phyloP scores from a whole-genome alignment of 2,797 vertebrate genomes.

The Megaceryle alcyon region DNA sequence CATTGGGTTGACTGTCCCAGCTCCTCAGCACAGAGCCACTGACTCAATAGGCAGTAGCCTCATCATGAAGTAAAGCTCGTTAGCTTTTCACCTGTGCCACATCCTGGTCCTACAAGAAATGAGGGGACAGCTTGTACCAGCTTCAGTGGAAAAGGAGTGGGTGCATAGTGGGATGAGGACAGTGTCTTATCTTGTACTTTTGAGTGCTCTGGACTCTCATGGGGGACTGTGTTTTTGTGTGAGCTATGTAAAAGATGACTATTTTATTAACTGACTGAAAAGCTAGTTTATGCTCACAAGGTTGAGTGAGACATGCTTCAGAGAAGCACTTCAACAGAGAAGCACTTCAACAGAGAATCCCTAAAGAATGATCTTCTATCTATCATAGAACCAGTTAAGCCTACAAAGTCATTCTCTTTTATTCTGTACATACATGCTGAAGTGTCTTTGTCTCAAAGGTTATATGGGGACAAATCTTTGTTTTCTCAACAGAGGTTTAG shows the following conservation, averaged over 20 bases:
- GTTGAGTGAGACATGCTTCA: background rate
- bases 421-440: background rate
- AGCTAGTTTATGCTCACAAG: background rate
- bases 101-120: accelerated
- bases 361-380: background rate
- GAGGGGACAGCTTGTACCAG: background rate
- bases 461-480: background rate
- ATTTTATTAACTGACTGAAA: background rate
- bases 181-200: background rate
- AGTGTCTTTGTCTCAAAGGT: background rate
- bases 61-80: background rate
- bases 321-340: background rate
- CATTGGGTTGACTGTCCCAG: background rate
- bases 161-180: too few relatives aligned
- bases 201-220: background rate
- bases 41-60: background rate
- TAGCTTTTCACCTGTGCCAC: accelerated
- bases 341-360: background rate
- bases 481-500: background rate
- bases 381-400: background rate
- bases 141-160: background rate
- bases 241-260: background rate
- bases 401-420: background rate
- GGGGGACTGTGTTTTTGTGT: background rate
- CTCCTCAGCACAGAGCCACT: background rate